phyloP scores from a whole-genome alignment of 2,888 invertebrate species.

The Terebella lapidaria region DNA sequence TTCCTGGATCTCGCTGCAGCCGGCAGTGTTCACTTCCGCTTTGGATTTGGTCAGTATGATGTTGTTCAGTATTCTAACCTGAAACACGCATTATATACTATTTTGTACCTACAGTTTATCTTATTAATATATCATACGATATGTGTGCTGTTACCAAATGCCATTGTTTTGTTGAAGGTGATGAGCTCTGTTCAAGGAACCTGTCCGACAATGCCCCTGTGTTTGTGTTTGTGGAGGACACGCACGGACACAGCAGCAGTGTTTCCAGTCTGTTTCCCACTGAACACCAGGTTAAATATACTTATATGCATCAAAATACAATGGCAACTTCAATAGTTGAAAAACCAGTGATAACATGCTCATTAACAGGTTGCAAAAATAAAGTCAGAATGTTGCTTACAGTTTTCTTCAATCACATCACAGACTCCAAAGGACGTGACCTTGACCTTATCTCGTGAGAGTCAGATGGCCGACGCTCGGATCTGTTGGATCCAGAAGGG shows the following conservation, averaged over 20 bases:
- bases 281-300: not conserved
- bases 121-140: too few relatives aligned
- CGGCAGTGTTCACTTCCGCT: constrained; percentile 42
- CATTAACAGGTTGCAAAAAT: too few relatives aligned
- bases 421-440: not conserved
- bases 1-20: constrained; percentile 35
- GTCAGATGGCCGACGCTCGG: constrained; percentile 8
- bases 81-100: too few relatives aligned
- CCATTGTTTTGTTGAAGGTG: not conserved
- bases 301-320: too few relatives aligned
- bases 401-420: not conserved
- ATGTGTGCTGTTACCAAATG: too few relatives aligned
- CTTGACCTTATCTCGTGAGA: not conserved
- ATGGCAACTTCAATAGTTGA: not conserved
- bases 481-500: constrained; percentile 51
- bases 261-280: not conserved
- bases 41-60: constrained; percentile 37
- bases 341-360: too few relatives aligned
- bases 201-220: not conserved
- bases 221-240: constrained; percentile 8
- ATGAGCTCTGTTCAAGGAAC: not conserved
- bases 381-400: not conserved
- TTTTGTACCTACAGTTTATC: too few relatives aligned
- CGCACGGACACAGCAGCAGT: constrained; percentile 1
- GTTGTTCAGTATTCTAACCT: not conserved